phyloP scores from a whole-genome alignment of 2,797 vertebrate genomes.

The Carcharodon carcharias region DNA sequence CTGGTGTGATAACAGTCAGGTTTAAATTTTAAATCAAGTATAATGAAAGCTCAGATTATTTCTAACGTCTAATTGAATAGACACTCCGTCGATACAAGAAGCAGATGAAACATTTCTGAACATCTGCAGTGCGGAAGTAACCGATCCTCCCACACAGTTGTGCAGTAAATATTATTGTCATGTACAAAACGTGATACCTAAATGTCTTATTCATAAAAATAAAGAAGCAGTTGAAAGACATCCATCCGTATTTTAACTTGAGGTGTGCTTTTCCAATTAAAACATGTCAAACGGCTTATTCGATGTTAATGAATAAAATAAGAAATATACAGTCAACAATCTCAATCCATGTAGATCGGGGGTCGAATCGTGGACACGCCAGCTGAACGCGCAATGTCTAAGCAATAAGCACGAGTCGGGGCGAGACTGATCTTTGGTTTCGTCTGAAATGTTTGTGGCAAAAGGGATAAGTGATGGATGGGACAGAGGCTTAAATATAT shows the following conservation, averaged over 20 bases:
- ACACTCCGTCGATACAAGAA: background rate
- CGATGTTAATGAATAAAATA: background rate
- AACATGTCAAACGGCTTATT: background rate
- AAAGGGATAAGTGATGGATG: background rate
- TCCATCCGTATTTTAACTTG: background rate
- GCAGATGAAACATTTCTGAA: background rate
- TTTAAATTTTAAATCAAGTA: background rate
- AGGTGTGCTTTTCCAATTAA: background rate
- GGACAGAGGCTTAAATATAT: background rate
- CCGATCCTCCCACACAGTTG: background rate
- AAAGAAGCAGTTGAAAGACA: background rate
- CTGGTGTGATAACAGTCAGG: background rate
- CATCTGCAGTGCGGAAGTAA: background rate
- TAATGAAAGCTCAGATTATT: background rate
- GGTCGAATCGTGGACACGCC: background rate
- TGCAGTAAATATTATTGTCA: background rate
- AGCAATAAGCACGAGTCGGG: background rate
- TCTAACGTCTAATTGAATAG: no score
- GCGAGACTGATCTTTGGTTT: background rate
- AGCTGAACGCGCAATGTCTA: background rate
- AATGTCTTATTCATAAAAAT: background rate
- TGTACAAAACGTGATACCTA: background rate
- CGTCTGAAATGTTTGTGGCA: background rate
- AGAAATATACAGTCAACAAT: background rate
- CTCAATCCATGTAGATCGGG: background rate